These are phyloP conservation scores for Orchestia grillus DNA, from an alignment of 1,140 invertebrate species.

Conservation along the genomic window DNA sequence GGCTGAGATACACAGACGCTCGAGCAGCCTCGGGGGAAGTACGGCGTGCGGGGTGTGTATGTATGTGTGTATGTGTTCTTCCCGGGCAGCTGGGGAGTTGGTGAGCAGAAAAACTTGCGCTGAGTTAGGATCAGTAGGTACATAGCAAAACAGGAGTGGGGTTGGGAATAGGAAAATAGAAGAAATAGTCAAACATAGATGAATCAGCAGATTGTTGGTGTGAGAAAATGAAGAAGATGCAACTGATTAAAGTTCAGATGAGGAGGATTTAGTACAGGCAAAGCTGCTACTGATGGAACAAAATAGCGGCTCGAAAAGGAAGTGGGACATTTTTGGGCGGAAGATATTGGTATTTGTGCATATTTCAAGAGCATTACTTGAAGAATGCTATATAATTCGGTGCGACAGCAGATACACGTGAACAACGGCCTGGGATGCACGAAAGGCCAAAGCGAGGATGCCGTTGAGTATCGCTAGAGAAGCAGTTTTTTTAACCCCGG, in stretches of 20 bases:
- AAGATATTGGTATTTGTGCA: no score
- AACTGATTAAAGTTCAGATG: background rate
- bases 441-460: no score
- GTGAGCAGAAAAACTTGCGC: background rate
- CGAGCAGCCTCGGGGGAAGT: background rate
- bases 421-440: no score
- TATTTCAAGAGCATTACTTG: no score
- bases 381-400: no score
- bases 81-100: background rate
- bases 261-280: no score
- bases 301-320: no score
- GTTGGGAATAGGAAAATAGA: background rate
- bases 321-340: no score
- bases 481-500: no score
- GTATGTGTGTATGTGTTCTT: background rate
- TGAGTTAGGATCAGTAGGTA: background rate
- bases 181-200: background rate
- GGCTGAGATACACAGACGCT: background rate
- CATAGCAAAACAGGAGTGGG: background rate
- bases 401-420: no score
- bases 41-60: background rate
- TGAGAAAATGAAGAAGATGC: background rate
- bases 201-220: background rate
- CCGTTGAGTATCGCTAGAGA: no score
- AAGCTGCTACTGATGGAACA: no score